Conservation (phyloP, 1,140 invertebrate genomes). For the Lithobius niger region DNA sequence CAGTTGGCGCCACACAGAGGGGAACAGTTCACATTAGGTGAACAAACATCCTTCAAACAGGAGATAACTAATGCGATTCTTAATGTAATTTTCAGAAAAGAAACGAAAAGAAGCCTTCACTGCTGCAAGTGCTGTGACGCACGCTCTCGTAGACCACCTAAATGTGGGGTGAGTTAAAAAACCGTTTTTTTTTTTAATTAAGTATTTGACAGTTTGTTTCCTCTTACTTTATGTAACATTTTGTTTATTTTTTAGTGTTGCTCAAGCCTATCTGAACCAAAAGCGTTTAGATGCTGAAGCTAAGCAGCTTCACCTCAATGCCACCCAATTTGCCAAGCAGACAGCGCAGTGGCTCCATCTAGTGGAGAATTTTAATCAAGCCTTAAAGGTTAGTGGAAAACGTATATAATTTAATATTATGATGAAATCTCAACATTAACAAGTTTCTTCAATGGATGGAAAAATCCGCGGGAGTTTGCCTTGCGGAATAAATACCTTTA, state of each 20-base stretch:
- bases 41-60: background rate
- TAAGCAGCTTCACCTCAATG: slow-evolving; percentile 87
- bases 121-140: slow-evolving; percentile 79
- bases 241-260: slow-evolving; percentile 51
- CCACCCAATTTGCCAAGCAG: slow-evolving; percentile 88
- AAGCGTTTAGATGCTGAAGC: slow-evolving; percentile 93
- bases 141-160: slow-evolving; percentile 87
- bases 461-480: too few species aligned
- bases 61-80: slow-evolving; percentile 12
- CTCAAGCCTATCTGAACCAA: slow-evolving; percentile 95
- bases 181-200: too few species aligned
- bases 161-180: slow-evolving; percentile 76
- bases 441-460: too few species aligned
- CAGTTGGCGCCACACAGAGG: background rate
- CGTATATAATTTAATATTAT: slow-evolving; percentile 1
- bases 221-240: background rate
- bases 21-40: background rate
- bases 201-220: background rate
- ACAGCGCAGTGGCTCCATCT: slow-evolving; percentile 89
- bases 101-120: slow-evolving; percentile 84
- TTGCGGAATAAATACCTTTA: too few species aligned
- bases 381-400: slow-evolving; percentile 64
- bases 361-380: slow-evolving; percentile 88
- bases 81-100: slow-evolving; percentile 49
- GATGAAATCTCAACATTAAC: background rate